These are phyloP conservation scores for Cryptoprocta ferox DNA, from an alignment of 2,797 vertebrate species.

Conservation along the genomic window DNA sequence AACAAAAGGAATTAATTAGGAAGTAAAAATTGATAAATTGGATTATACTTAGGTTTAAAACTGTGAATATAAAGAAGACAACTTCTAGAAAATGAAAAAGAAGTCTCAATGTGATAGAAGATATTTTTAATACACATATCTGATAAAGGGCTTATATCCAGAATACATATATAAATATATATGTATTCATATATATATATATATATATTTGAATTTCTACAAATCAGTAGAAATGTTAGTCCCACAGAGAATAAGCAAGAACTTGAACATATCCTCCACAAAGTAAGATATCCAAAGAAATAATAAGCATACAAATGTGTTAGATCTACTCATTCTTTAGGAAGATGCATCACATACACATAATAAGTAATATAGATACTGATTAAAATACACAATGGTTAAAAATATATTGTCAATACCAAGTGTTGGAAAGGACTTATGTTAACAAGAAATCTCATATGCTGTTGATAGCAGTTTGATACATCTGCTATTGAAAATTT, in stretches of 20 bases:
- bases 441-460: neutral
- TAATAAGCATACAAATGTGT: neutral
- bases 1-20: too few species aligned
- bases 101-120: fast-evolving
- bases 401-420: neutral
- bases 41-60: neutral
- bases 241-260: neutral
- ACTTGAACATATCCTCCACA: neutral
- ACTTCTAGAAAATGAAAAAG: neutral
- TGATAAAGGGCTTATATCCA: neutral
- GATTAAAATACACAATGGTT: neutral
- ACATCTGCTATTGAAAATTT: neutral
- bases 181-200: neutral
- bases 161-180: neutral
- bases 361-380: neutral
- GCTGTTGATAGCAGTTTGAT: neutral
- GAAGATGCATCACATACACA: neutral
- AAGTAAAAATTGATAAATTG: neutral
- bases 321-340: neutral
- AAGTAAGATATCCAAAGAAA: neutral
- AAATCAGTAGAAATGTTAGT: neutral
- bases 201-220: neutral
- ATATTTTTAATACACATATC: neutral
- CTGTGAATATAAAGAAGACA: neutral
- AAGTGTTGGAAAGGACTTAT: neutral